Percentiles rank a stretch among this genome's conserved stretches.
These are phyloP conservation scores for Portevinia maculata DNA, from an alignment of 2,888 invertebrate species.

Conservation along the genomic window DNA sequence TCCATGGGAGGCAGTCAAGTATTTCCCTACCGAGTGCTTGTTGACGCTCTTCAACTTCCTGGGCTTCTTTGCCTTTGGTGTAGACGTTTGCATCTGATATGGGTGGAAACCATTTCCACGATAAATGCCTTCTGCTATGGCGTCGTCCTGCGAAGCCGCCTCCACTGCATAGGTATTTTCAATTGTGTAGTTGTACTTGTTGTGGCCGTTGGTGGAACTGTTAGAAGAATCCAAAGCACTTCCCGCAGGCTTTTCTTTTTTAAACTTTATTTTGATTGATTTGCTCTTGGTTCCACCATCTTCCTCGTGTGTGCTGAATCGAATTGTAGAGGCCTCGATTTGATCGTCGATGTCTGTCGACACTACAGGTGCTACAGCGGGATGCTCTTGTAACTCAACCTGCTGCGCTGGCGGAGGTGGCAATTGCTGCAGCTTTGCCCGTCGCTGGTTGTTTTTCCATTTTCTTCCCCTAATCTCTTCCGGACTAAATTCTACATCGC, in stretches of 20 bases:
- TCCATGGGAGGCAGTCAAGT: slow-evolving; percentile 75
- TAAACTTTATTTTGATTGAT: slow-evolving; percentile 82
- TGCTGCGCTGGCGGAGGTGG: neutral
- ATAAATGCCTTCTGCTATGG: slow-evolving; percentile 70
- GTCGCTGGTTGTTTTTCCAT: slow-evolving; percentile 75
- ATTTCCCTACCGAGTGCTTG: slow-evolving; percentile 76
- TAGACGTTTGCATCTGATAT: slow-evolving; percentile 80
- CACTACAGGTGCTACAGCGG: neutral
- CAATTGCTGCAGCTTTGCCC: slow-evolving; percentile 28
- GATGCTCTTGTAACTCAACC: slow-evolving; percentile 13
- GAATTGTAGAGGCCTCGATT: slow-evolving; percentile 81
- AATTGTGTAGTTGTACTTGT: slow-evolving; percentile 80
- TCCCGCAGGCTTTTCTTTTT: slow-evolving; percentile 77
- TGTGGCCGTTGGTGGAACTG: slow-evolving; percentile 77
- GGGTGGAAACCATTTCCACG: slow-evolving; percentile 80
- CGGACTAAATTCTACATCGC: slow-evolving; percentile 81
- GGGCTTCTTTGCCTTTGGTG: slow-evolving; percentile 79
- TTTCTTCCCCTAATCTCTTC: slow-evolving; percentile 81
- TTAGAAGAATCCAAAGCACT: slow-evolving; percentile 52
- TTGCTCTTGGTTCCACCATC: slow-evolving; percentile 80
- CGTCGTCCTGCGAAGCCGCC: slow-evolving; percentile 54
- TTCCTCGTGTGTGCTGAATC: slow-evolving; percentile 79
- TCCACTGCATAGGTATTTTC: slow-evolving; percentile 78
- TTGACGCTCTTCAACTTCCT: slow-evolving; percentile 75
- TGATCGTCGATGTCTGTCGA: slow-evolving; percentile 78